Conservation (phyloP, 2,797 vertebrate genomes). For the Lerista edwardsae region DNA sequence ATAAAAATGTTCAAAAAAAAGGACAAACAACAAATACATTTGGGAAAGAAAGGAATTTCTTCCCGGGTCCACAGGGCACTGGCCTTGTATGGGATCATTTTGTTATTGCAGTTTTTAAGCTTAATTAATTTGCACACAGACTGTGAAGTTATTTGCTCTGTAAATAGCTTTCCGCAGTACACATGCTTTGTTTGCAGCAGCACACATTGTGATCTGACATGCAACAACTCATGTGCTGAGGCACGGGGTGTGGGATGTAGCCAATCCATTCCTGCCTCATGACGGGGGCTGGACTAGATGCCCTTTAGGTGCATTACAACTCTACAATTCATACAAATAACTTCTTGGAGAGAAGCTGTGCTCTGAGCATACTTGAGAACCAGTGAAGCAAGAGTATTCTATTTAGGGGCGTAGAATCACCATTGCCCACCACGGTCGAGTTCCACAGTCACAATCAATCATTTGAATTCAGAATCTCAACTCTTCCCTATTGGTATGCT, state of each 20-base stretch:
- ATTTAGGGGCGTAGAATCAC: neutral
- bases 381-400: neutral
- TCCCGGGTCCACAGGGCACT: neutral
- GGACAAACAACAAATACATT: neutral
- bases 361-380: no score
- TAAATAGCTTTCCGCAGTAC: neutral
- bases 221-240: neutral
- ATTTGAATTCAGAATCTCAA: neutral
- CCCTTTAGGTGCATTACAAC: neutral
- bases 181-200: neutral
- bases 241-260: neutral
- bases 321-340: neutral
- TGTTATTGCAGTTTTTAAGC: neutral
- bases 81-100: neutral
- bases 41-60: neutral
- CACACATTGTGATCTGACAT: neutral
- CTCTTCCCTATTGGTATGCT: neutral
- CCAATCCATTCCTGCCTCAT: neutral
- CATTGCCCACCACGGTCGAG: neutral
- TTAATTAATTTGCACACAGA: neutral
- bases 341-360: neutral
- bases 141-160: no score
- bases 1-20: neutral
- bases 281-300: no score
- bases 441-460: neutral